Percentiles rank a stretch among this genome's conserved stretches.
Conservation (phyloP, 2,113 vertebrate genomes). For the Murina feae region DNA sequence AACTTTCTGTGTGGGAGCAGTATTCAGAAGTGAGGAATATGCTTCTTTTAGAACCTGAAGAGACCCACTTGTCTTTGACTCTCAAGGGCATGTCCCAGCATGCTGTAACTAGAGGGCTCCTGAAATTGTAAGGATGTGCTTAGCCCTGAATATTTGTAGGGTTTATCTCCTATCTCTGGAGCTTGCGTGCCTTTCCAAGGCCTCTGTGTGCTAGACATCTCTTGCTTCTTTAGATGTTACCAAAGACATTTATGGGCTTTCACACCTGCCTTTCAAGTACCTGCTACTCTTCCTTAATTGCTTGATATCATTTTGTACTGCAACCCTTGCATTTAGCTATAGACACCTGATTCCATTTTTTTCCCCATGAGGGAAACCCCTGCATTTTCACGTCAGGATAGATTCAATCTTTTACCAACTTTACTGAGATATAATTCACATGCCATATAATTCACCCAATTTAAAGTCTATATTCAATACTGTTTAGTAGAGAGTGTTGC, state of each 20-base stretch:
- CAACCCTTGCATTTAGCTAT: background rate
- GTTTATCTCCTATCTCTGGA: background rate
- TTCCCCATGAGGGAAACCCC: background rate
- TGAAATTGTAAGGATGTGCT: background rate
- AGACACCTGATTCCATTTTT: background rate
- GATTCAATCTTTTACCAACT: background rate
- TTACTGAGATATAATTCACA: background rate
- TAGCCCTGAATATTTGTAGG: background rate
- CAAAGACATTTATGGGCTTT: background rate
- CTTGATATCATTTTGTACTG: background rate
- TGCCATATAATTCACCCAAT: background rate
- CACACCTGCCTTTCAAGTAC: background rate
- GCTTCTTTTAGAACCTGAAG: background rate
- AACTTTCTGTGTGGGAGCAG: background rate
- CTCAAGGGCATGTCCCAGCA: background rate
- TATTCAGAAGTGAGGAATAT: background rate
- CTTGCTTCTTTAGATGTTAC: constrained; percentile 1
- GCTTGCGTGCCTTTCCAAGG: background rate
- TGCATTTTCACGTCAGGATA: background rate
- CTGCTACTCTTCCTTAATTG: background rate
- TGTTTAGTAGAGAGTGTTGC: background rate
- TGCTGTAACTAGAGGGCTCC: background rate
- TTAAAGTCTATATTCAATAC: background rate
- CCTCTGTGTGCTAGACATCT: background rate
- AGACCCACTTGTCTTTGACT: background rate